Percentiles rank a stretch among this genome's conserved stretches.
Evolutionary conservation across 2,797 vertebrate genomes (phyloP).

Genomic region (Oreortyx pictus): DNA sequence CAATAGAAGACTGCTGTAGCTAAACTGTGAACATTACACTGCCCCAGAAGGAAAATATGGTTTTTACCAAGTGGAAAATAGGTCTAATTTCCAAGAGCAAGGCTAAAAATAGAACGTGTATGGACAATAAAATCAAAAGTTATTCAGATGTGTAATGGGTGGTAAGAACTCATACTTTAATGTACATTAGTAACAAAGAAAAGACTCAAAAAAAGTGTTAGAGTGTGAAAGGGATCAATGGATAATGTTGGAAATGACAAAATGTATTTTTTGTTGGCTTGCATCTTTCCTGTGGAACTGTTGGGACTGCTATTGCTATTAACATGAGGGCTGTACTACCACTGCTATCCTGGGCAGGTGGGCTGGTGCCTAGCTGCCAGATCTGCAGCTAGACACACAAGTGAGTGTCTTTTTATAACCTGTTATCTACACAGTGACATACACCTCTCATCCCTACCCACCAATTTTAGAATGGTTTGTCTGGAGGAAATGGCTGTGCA

Average conservation of each 20-base stretch:
- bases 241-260: neutral
- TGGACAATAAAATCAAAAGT: neutral
- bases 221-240: neutral
- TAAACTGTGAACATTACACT: neutral
- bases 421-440: neutral
- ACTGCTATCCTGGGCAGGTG: neutral
- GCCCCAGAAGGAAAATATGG: neutral
- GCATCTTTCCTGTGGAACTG: neutral
- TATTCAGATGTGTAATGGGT: neutral
- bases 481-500: neutral
- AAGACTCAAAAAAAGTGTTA: neutral
- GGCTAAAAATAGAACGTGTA: neutral
- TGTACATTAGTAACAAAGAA: neutral
- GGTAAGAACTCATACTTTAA: neutral
- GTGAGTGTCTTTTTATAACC: neutral
- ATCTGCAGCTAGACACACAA: too few relatives aligned
- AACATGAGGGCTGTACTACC: neutral
- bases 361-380: neutral
- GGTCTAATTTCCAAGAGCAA: slow-evolving; percentile 35
- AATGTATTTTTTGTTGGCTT: neutral
- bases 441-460: neutral
- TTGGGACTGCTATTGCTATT: neutral
- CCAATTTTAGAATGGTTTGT: neutral
- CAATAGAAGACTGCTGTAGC: neutral
- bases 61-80: neutral